Conservation (phyloP, 1,140 invertebrate genomes). For the Bombus pascuorum region DNA sequence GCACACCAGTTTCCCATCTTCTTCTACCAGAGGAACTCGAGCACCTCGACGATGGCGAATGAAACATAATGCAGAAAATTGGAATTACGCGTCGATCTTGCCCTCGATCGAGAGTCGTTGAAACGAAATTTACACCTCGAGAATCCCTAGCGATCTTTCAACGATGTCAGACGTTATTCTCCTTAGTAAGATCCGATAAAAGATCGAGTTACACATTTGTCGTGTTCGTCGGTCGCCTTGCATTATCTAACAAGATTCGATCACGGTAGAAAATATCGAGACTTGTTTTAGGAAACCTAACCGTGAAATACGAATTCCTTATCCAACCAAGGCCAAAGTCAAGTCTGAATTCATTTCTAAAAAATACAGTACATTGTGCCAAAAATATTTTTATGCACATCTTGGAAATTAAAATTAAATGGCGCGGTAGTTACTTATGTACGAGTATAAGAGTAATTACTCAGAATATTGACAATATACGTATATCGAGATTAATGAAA, state of each 20-base stretch:
- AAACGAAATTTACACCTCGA: neutral
- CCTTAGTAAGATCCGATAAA: neutral
- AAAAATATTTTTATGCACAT: neutral
- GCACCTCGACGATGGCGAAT: neutral
- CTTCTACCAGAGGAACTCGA: neutral
- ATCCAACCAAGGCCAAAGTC: too few relatives aligned
- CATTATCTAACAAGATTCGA: neutral
- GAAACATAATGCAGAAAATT: neutral
- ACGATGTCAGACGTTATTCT: neutral
- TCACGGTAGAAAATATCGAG: neutral
- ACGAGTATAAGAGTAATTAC: neutral
- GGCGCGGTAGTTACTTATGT: too few relatives aligned
- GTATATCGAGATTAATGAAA: neutral
- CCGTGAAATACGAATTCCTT: too few relatives aligned
- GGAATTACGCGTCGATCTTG: neutral
- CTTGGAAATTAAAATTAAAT: too few relatives aligned
- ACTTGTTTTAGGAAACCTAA: neutral
- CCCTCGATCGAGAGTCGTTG: neutral
- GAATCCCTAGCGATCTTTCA: neutral
- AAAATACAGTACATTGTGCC: neutral
- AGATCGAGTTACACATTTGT: neutral
- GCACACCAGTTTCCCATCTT: neutral
- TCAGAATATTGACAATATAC: neutral
- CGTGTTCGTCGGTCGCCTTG: neutral
- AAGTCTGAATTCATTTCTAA: neutral